Conservation (phyloP, 2,888 invertebrate species). For the Andrena chrysosceles region DNA sequence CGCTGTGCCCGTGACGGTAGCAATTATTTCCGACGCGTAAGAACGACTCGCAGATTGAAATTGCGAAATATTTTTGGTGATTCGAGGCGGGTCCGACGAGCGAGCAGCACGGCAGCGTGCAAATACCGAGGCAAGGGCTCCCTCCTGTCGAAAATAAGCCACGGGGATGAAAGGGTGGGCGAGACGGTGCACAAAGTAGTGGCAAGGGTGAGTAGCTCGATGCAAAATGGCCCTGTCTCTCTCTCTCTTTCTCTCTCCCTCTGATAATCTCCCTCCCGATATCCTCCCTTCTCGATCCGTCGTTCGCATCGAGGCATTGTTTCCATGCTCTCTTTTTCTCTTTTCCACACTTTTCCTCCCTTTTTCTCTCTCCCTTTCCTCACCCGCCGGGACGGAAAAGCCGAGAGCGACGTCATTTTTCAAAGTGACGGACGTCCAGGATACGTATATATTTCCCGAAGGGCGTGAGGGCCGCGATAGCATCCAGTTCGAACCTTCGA, state of each 20-base stretch:
- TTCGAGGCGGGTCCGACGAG: neutral
- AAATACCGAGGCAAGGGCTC: constrained; percentile 36
- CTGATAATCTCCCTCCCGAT: constrained; percentile 15
- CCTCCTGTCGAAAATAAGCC: constrained; percentile 67
- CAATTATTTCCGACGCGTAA: neutral
- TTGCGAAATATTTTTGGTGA: constrained; percentile 1
- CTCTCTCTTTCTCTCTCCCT: constrained; percentile 33
- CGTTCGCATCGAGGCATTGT: constrained; percentile 65
- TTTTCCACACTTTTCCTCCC: too few species aligned
- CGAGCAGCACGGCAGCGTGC: constrained; percentile 47
- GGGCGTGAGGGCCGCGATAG: constrained; percentile 17
- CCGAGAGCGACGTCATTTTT: constrained; percentile 76
- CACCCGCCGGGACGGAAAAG: constrained; percentile 53
- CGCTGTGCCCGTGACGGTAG: neutral
- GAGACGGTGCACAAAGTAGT: constrained; percentile 64
- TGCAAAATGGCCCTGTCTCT: constrained; percentile 65
- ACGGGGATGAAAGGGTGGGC: constrained; percentile 59
- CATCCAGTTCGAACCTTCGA: constrained; percentile 24
- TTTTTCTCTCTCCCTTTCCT: constrained; percentile 17
- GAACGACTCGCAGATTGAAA: neutral
- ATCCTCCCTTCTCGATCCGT: constrained; percentile 44
- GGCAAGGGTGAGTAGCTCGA: constrained; percentile 69
- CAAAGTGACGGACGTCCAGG: constrained; percentile 75
- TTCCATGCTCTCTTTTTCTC: constrained; percentile 49
- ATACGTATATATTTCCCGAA: constrained; percentile 27